Evolutionary conservation across 2,888 invertebrate species (phyloP), one percentile per base, ranked within the genome.

Genomic region (Drosophila macrospina): DNA sequence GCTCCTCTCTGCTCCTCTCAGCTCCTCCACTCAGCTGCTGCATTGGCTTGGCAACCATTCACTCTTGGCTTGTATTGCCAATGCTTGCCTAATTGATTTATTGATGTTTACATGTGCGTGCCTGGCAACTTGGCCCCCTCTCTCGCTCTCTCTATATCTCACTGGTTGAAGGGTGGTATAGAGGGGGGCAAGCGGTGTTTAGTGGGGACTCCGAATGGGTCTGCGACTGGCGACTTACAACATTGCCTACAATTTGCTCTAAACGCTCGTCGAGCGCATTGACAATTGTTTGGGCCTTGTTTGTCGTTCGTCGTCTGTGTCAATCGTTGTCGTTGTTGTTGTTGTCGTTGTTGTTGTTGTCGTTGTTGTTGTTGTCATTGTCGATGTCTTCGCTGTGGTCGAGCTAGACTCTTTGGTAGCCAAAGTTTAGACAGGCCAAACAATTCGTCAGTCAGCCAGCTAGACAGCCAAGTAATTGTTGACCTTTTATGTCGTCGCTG

Each of bases 61-160:
- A 77, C 87, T 86, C 87, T 86, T 81, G 55, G 77, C 79, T 69
- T 78, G 63, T 62, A 62, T 66, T 70, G 81, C 74, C 84, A 84
- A 85, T 89, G 85, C 82, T 89, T 85, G 85, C 85, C 85, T 90
- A 90, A 90, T 91, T 91, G 91, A 91, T 90, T 91, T 90, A 90
- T 90, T 90, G 91, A 90, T 91, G 91, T 90, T 90, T 91, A 90
- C 90, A 85, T 90, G 88, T 88, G 81, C 90, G 84, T 86, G 90
- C 88, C 84, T 77, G 78, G 73, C 74, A 78, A 76, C 69, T 44
- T 51, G 24, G 24, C 13, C 6, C 11, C 16, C 28, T 4, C 11
- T 1, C 11, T 11, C n/a, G 0, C 5, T n/a, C 24, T 6, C 11
- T 5, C 28, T 28, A 3, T 5, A 5, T 2, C 28, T 2, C n/a